Evolutionary conservation across 2,113 vertebrate genomes (phyloP).

Genomic region (Elephas maximus): DNA sequence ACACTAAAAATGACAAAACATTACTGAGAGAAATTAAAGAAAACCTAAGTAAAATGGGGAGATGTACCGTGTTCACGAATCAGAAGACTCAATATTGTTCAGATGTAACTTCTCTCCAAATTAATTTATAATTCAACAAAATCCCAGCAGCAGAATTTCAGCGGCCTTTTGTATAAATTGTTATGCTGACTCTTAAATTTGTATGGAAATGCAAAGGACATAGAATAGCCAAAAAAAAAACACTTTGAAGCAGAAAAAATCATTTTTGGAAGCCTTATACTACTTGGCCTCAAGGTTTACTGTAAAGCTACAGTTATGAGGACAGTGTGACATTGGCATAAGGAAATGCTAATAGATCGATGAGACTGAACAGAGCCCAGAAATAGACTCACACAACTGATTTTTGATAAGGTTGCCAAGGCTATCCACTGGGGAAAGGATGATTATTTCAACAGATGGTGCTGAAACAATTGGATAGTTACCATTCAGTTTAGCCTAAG

Average conservation of each 20-base stretch:
- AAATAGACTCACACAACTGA: not conserved
- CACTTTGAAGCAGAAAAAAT: not conserved
- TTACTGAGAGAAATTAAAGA: not conserved
- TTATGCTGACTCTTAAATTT: not conserved
- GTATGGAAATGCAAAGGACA: not conserved
- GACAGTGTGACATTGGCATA: not conserved
- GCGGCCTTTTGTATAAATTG: not conserved
- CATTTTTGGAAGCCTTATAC: not conserved
- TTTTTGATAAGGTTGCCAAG: not conserved
- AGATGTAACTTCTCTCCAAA: not conserved
- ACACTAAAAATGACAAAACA: not conserved
- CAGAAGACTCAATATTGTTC: not conserved
- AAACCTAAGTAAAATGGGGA: not conserved
- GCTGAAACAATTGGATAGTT: not conserved
- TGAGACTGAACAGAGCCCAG: not conserved
- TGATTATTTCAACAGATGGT: too few species aligned
- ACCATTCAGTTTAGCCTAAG: not conserved
- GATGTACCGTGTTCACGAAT: not conserved
- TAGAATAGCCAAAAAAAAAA: not conserved
- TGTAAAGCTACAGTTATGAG: not conserved
- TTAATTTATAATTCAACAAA: not conserved
- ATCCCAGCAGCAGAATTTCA: not conserved
- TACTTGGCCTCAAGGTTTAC: not conserved
- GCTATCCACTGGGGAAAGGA: not conserved
- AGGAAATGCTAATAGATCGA: not conserved